phyloP scores from a whole-genome alignment of 2,113 vertebrate species.

The Fulica atra region DNA sequence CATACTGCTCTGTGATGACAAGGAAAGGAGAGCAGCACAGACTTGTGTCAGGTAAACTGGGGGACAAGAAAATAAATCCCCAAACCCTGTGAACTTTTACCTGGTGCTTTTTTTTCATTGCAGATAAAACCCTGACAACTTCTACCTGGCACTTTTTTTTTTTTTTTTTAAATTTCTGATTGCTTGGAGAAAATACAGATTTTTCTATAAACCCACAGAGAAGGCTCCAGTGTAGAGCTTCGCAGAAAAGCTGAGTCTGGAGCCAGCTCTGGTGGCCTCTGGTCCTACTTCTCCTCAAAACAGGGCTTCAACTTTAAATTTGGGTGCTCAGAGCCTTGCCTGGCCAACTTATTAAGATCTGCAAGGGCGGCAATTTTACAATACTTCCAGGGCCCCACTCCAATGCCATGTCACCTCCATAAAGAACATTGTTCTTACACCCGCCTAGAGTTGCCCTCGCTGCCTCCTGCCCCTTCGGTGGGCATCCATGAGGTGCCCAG shows the following conservation, averaged over 20 bases:
- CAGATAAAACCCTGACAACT: neutral
- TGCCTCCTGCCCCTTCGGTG: neutral
- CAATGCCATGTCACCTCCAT: fast-evolving
- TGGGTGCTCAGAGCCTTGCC: neutral
- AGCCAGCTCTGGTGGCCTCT: neutral
- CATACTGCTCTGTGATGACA: neutral
- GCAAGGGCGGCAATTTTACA: neutral
- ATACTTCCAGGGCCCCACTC: neutral
- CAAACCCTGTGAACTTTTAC: neutral
- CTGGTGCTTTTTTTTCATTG: neutral
- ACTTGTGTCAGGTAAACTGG: neutral
- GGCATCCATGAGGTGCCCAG: neutral
- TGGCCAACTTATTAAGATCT: neutral
- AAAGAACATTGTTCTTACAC: neutral
- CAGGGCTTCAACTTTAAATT: neutral
- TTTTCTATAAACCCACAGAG: neutral
- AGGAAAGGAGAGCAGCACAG: neutral
- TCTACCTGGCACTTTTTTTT: neutral
- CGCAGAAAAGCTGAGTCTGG: neutral
- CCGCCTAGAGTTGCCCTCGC: fast-evolving
- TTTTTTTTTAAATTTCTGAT: neutral
- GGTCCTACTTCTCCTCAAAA: neutral
- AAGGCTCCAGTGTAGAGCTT: neutral
- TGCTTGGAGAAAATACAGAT: neutral
- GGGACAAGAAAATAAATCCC: neutral